Percentiles rank a stretch among this genome's conserved stretches.
These are phyloP conservation scores for Ormia ochracea DNA, from an alignment of 2,888 invertebrate species.

Conservation along the genomic window DNA sequence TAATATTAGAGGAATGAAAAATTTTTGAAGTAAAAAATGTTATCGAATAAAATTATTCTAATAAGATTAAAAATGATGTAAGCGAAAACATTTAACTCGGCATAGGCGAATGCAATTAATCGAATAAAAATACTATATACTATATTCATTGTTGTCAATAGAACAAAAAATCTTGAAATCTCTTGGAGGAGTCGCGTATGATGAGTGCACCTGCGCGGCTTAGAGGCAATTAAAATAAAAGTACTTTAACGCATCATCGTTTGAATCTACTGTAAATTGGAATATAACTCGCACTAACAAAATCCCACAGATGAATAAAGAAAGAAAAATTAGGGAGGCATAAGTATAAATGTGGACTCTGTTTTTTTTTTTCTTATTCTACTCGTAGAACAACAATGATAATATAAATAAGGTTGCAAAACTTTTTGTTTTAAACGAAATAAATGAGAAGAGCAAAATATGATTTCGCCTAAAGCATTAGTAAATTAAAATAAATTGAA, in stretches of 20 bases:
- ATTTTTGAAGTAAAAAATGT: too few species aligned
- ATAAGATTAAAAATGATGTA: too few species aligned
- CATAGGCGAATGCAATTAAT: too few species aligned
- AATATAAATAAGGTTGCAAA: slow-evolving; percentile 33
- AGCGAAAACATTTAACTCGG: too few species aligned
- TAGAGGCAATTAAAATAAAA: too few species aligned
- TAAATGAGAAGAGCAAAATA: slow-evolving; percentile 2
- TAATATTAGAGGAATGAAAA: too few species aligned
- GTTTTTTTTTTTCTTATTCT: background rate
- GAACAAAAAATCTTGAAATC: too few species aligned
- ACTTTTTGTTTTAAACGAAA: slow-evolving; percentile 31
- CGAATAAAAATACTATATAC: too few species aligned
- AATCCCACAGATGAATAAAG: slow-evolving; percentile 7
- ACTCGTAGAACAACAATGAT: slow-evolving; percentile 10
- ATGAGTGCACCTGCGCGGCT: too few species aligned
- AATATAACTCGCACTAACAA: background rate
- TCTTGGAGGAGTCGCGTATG: too few species aligned
- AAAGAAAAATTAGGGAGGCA: slow-evolving; percentile 28
- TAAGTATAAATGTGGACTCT: background rate
- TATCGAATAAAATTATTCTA: too few species aligned
- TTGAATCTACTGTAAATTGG: slow-evolving; percentile 9
- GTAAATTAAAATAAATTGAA: background rate
- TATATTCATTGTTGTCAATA: too few species aligned
- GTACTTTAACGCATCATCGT: background rate
- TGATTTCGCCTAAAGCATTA: slow-evolving; percentile 42